phyloP scores from a whole-genome alignment of 1,140 invertebrate genomes.

The Belonocnema kinseyi region DNA sequence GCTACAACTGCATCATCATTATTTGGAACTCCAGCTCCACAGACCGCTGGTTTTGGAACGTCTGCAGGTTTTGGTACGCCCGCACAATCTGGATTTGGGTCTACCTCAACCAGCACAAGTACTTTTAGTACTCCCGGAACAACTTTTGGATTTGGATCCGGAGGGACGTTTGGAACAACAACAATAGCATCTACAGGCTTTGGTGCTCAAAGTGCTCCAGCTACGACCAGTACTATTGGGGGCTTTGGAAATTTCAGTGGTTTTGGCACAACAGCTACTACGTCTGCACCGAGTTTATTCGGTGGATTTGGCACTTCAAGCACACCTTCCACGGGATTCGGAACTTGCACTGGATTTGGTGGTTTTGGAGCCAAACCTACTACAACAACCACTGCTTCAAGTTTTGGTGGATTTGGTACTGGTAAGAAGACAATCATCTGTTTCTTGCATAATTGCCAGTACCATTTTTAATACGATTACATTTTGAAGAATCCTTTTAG shows the following conservation, averaged over 20 bases:
- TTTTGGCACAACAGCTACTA: slow-evolving; percentile 67
- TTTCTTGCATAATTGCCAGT: not conserved
- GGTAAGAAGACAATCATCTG: not conserved
- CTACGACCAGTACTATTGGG: slow-evolving; percentile 62
- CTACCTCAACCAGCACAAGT: slow-evolving; percentile 56
- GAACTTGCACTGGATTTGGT: slow-evolving; percentile 73
- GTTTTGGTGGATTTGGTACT: slow-evolving; percentile 76
- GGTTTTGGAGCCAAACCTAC: slow-evolving; percentile 74
- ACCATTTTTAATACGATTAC: not conserved
- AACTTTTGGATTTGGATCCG: slow-evolving; percentile 67
- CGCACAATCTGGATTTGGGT: slow-evolving; percentile 71
- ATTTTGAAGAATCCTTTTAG: too few relatives aligned
- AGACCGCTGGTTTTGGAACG: slow-evolving; percentile 47
- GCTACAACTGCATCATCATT: slow-evolving; percentile 59
- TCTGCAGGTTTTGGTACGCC: slow-evolving; percentile 57
- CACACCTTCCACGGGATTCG: slow-evolving; percentile 73
- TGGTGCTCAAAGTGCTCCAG: slow-evolving; percentile 68
- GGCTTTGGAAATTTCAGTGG: slow-evolving; percentile 67
- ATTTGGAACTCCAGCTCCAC: slow-evolving; percentile 66
- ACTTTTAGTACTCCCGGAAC: slow-evolving; percentile 58
- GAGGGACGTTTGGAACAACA: slow-evolving; percentile 47
- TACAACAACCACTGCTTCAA: slow-evolving; percentile 70
- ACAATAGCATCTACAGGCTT: slow-evolving; percentile 68
- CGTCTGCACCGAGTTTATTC: slow-evolving; percentile 70
- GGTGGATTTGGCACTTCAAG: slow-evolving; percentile 65